These are phyloP conservation scores for Eristalis pertinax DNA, from an alignment of 2,888 invertebrate species.

Conservation along the genomic window DNA sequence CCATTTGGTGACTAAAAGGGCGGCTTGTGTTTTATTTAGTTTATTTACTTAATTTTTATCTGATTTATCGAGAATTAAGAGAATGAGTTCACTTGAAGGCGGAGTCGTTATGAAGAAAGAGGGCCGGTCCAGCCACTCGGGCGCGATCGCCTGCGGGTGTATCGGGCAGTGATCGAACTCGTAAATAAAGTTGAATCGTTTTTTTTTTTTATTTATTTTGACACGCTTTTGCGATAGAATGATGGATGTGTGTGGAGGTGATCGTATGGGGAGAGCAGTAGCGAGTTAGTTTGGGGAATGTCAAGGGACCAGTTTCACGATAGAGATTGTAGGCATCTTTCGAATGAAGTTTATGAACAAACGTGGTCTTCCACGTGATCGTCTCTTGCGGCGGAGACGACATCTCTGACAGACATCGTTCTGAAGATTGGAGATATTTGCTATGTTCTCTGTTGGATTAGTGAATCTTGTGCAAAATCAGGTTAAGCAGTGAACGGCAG, in stretches of 20 bases:
- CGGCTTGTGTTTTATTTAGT: background rate
- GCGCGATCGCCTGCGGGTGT: background rate
- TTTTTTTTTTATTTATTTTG: background rate
- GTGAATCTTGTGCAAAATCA: no score
- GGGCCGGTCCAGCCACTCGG: background rate
- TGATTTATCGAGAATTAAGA: background rate
- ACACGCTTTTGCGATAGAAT: background rate
- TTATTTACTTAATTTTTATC: background rate
- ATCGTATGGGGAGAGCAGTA: background rate
- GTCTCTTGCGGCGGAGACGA: no score
- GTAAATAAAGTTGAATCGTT: background rate
- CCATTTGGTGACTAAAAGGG: slow-evolving; percentile 1
- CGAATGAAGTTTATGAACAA: no score
- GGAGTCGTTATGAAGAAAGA: background rate
- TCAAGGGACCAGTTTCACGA: background rate
- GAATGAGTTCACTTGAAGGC: slow-evolving; percentile 1
- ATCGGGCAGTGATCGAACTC: background rate
- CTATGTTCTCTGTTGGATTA: no score
- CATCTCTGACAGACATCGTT: no score
- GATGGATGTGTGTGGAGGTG: background rate
- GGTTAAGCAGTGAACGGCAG: no score
- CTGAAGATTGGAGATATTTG: no score
- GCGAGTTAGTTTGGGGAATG: background rate
- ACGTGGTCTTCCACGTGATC: no score
- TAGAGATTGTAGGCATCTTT: background rate